Conservation (phyloP, 2,113 vertebrate genomes). For the Rhinichthys klamathensis region DNA sequence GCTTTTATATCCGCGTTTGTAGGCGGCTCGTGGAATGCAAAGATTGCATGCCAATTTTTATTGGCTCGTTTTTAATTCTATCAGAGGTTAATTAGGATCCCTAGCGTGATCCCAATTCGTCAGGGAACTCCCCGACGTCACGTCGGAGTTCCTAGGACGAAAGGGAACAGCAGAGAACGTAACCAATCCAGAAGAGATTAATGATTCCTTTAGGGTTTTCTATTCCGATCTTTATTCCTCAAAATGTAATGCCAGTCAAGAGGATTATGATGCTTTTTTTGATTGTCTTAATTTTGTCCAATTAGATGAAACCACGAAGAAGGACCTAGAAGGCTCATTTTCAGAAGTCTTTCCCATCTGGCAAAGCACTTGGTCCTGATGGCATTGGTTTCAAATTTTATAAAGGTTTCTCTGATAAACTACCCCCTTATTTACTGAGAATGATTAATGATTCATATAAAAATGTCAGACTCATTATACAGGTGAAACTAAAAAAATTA, state of each 20-base stretch:
- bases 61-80: no score
- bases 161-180: neutral
- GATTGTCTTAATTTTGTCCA: neutral
- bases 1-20: no score
- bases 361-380: neutral
- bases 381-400: neutral
- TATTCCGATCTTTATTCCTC: neutral
- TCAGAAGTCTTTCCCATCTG: neutral
- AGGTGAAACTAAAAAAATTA: no score
- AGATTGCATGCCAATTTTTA: no score
- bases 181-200: neutral
- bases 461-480: neutral
- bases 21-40: no score
- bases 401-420: neutral
- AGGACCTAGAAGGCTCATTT: neutral
- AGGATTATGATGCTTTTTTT: neutral
- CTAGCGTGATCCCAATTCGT: no score
- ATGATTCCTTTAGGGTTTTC: neutral
- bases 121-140: no score
- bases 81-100: no score
- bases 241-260: neutral
- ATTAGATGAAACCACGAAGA: neutral
- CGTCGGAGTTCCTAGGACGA: no score
- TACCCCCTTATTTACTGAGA: neutral
- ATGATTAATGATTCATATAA: neutral